Percentiles rank a stretch among this genome's conserved stretches.
Evolutionary conservation across 1,140 invertebrate genomes (phyloP).

Genomic region (Nebria ingens): DNA sequence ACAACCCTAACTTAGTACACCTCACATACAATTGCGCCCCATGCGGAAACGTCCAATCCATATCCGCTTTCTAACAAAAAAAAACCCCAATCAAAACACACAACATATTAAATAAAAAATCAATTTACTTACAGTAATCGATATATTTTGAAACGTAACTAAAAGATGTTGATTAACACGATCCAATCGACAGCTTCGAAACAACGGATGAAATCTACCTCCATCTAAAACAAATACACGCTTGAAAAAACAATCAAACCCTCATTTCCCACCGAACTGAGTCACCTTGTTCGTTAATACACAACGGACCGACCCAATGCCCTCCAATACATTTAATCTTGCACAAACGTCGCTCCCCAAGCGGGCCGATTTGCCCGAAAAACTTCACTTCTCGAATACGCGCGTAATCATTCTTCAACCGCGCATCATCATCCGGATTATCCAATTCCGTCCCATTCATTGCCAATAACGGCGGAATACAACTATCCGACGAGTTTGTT

Average conservation of each 20-base stretch:
- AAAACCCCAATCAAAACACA: not conserved
- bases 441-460: slow-evolving; percentile 26
- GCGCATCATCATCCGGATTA: slow-evolving; percentile 20
- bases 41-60: slow-evolving; percentile 43
- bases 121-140: slow-evolving; percentile 31
- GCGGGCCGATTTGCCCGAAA: slow-evolving; percentile 53
- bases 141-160: slow-evolving; percentile 44
- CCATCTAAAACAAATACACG: slow-evolving; percentile 27
- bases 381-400: slow-evolving; percentile 50
- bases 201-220: slow-evolving; percentile 44
- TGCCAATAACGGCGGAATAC: slow-evolving; percentile 27
- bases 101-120: not conserved
- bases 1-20: slow-evolving; percentile 69
- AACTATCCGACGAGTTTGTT: slow-evolving; percentile 21
- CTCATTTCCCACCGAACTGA: not conserved
- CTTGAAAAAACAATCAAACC: not conserved
- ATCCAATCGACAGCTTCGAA: slow-evolving; percentile 46
- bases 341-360: slow-evolving; percentile 56
- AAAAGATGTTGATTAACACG: slow-evolving; percentile 41
- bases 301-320: slow-evolving; percentile 67
- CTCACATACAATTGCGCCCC: slow-evolving; percentile 58
- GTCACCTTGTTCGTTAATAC: slow-evolving; percentile 41
- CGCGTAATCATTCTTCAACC: slow-evolving; percentile 27
- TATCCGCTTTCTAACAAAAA: not conserved
- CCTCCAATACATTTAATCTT: slow-evolving; percentile 73